These are phyloP conservation scores for Ridgeia piscesae DNA, from an alignment of 1,140 invertebrate genomes.

Conservation along the genomic window DNA sequence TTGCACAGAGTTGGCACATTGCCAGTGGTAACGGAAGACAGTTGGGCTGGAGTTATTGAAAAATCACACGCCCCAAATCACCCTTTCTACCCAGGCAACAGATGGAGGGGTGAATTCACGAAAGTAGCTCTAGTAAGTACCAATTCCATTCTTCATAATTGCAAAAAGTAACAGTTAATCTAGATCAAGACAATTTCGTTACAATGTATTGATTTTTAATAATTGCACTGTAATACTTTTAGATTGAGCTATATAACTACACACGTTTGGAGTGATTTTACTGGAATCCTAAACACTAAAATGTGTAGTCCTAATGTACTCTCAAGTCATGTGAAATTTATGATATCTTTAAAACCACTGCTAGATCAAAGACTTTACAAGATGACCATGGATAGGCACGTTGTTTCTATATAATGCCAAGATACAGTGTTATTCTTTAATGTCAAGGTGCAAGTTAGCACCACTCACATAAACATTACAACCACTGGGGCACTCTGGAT, in stretches of 20 bases:
- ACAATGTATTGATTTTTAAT: background rate
- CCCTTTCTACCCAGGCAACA: conserved; percentile 28
- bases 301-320: no score
- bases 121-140: conserved; percentile 35
- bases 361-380: no score
- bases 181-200: background rate
- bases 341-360: no score
- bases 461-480: no score
- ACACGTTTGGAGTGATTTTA: no score
- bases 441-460: no score
- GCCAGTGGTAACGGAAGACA: conserved; percentile 29
- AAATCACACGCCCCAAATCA: conserved; percentile 36
- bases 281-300: no score
- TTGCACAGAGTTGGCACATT: conserved; percentile 31
- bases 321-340: no score
- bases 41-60: conserved; percentile 36
- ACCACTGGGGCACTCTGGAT: no score
- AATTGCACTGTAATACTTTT: background rate
- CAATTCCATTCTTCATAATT: background rate
- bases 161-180: background rate
- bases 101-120: conserved; percentile 37
- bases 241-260: no score
- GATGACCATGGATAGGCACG: background rate
- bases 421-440: no score
- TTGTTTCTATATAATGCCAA: background rate